Evolutionary conservation across 2,888 invertebrate species (phyloP), one percentile per base, ranked within the genome.

Genomic region (Hydroisotoma schaefferi): DNA sequence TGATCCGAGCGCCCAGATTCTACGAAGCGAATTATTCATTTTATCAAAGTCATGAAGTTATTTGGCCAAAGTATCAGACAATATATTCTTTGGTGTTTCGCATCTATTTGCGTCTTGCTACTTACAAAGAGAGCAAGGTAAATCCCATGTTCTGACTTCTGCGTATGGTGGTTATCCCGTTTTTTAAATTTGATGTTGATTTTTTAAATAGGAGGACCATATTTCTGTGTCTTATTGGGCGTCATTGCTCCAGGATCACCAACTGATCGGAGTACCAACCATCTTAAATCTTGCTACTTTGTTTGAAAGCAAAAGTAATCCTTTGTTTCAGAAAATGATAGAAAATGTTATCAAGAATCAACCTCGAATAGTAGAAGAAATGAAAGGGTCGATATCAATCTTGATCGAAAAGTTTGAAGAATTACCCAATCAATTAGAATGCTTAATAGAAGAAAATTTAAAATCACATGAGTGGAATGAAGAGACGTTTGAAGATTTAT

Each of bases 231-330:
- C 81, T 38, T 82, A 81, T 58, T 84, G 88, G 78, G 85, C 84
- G 0, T 80, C 84, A 5, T 74, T 88, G n/a, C 75, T 92, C 49
- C 90, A 90, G 76, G 81, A 87, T 62, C 86, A 89, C 70, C 90
- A 85, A 76, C 79, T 93, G 66, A 85, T 90, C 73, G 88, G 91
- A n/a, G 81, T 91, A 66, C 88, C 91, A 0, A 86, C 88, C 74
- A 77, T 92, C 54, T 84, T 89, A 78, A 91, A 91, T 75, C 76
- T 91, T 12, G 86, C 88, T 74, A 80, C 85, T 40, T 79, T 88
- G 8, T 90, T 88, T 71, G 88, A 87, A 0, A 80, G 81, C 48
- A 83, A 83, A 51, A 90, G 90, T 74, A 73, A 77, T 0, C 74
- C 76, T 52, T 79, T 87, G 43, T 78, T 91, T 15, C 76, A 80